Conservation (phyloP, 1,140 invertebrate genomes). For the Chymomyza costata region DNA sequence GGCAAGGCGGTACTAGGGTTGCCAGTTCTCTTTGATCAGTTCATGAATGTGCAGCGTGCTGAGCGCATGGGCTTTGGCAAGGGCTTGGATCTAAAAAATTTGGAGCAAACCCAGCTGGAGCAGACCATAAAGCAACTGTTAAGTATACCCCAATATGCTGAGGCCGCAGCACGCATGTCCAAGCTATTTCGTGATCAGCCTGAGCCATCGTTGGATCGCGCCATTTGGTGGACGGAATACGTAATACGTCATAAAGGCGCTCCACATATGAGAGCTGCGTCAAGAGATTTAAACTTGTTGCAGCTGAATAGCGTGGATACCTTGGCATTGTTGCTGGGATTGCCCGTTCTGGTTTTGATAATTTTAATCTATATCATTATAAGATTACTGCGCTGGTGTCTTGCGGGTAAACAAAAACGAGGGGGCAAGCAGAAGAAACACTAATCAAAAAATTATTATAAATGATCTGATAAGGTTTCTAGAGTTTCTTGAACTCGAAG, state of each 20-base stretch:
- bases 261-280: slow-evolving; percentile 40
- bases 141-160: slow-evolving; percentile 57
- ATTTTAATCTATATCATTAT: slow-evolving; percentile 8
- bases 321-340: slow-evolving; percentile 24
- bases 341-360: slow-evolving; percentile 20
- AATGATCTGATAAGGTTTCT: too few relatives aligned
- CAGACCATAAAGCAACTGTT: slow-evolving; percentile 63
- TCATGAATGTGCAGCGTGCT: slow-evolving; percentile 76
- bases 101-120: slow-evolving; percentile 63
- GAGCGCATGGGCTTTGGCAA: slow-evolving; percentile 75
- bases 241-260: slow-evolving; percentile 77
- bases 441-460: too few relatives aligned
- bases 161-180: slow-evolving; percentile 76
- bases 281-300: slow-evolving; percentile 46
- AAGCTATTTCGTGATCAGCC: slow-evolving; percentile 79
- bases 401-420: slow-evolving; percentile 5
- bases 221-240: slow-evolving; percentile 84
- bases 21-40: slow-evolving; percentile 81
- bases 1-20: slow-evolving; percentile 84
- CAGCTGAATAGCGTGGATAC: slow-evolving; percentile 78
- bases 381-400: slow-evolving; percentile 10
- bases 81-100: slow-evolving; percentile 61
- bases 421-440: slow-evolving; percentile 32
- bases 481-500: too few relatives aligned
- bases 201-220: slow-evolving; percentile 79